A percentile compares a stretch with the other conserved stretches of the same genome.
These are phyloP conservation scores for Anniella stebbinsi DNA, from an alignment of 2,797 vertebrate genomes.

Conservation along the genomic window DNA sequence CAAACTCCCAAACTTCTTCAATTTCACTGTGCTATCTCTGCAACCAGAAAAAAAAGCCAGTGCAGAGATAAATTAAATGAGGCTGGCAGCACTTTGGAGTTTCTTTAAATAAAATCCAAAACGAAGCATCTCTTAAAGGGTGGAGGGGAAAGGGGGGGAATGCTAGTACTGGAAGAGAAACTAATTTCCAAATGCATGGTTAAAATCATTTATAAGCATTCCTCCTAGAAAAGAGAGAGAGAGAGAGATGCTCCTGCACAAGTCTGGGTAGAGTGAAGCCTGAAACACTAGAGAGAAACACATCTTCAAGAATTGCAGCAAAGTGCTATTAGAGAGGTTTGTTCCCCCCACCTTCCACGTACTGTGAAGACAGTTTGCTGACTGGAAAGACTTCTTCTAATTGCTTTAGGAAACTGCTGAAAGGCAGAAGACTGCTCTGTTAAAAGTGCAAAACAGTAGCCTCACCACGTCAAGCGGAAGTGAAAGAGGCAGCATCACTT, in stretches of 20 bases:
- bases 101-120: conserved; percentile 35
- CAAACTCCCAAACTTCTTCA: conserved; percentile 41
- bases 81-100: conserved; percentile 11
- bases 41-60: background rate
- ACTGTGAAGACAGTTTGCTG: conserved; percentile 41
- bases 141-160: conserved; percentile 6
- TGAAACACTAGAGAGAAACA: background rate
- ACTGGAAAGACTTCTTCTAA: conserved; percentile 28
- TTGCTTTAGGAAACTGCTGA: conserved; percentile 31
- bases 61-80: conserved; percentile 50
- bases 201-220: conserved; percentile 43
- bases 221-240: background rate
- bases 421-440: conserved; percentile 11
- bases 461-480: conserved; percentile 14
- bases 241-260: background rate
- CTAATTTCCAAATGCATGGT: conserved; percentile 30
- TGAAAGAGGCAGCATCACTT: background rate
- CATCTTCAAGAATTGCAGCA: background rate
- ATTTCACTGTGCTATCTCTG: background rate
- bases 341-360: conserved; percentile 2
- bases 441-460: conserved; percentile 1
- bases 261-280: background rate
- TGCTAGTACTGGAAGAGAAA: conserved; percentile 26
- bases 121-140: conserved; percentile 29
- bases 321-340: background rate